Evolutionary conservation across 2,888 invertebrate genomes (phyloP), one percentile per base, ranked within the genome.

Genomic region (Himalopsyche japonica): DNA sequence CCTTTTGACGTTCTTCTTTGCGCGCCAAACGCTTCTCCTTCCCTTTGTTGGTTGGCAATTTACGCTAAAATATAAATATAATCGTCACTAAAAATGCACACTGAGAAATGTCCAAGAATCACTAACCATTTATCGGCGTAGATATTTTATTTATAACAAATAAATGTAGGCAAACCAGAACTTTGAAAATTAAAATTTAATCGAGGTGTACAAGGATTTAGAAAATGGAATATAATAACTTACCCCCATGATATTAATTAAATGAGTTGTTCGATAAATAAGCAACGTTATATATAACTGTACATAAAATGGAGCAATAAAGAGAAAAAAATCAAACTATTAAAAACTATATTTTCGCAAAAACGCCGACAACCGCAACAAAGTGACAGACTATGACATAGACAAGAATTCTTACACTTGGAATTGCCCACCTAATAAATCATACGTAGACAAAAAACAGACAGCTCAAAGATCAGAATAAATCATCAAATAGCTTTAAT

Each of bases 1-100:
- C 92, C 86, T 93, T 91, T 78, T 91, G 91, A 88, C 94, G 94
- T 88, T 94, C 94, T 84, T 93, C 90, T 88, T 94, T 94, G 76
- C 94, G 91, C 82, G 94, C 93, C 87, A 92, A 90, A 12, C 94
- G 92, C 88, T 94, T 94, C 88, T 94, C 94, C 90, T 94, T 94
- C 87, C 91, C 92, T 90, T 94, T 94, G 86, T 91, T 92, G 34
- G 84, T 82, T 8, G 81, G 83, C 34, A 86, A 48, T 83, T 87
- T 87, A 43, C 84, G 84, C 86, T 87, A 49, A 77, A 84, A 83
- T 24, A 32, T 0, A 70, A 27, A 70, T 27, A 77, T 4, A 77
- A 27, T 12, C 4, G 20, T 20, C 24, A 57, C 10, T 57, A 27
- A 49, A 27, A 57, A 47, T 47, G 24, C 18, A 12, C 43, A n/a